Evolutionary conservation across 2,888 invertebrate species (phyloP).

Genomic region (Eucera pruinosa): DNA sequence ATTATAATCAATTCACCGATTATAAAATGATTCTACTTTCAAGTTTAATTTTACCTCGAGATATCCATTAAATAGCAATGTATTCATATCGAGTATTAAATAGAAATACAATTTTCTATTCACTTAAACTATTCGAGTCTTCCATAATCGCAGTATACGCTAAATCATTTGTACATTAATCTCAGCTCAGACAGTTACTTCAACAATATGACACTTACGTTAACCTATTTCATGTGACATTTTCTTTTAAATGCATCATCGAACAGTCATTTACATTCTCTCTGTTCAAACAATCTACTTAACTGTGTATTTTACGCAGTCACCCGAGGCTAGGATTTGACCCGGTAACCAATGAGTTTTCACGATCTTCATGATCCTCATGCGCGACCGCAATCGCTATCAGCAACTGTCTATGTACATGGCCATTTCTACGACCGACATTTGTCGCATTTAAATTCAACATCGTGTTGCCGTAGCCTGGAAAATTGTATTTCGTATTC

Average conservation of each 20-base stretch:
- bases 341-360: conserved; percentile 70
- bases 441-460: conserved; percentile 60
- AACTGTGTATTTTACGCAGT: conserved; percentile 20
- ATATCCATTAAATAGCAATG: background rate
- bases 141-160: background rate
- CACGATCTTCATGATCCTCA: conserved; percentile 67
- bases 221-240: conserved; percentile 10
- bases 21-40: background rate
- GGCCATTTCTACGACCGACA: conserved; percentile 62
- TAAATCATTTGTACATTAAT: background rate
- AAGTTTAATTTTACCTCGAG: background rate
- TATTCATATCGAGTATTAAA: background rate
- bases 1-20: background rate
- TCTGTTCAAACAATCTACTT: conserved; percentile 39
- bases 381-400: conserved; percentile 73
- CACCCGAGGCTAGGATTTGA: conserved; percentile 55
- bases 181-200: conserved; percentile 5
- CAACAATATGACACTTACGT: background rate
- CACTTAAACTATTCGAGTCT: too few species aligned
- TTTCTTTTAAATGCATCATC: background rate
- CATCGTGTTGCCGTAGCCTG: conserved; percentile 34
- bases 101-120: background rate
- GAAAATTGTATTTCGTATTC: conserved; percentile 64
- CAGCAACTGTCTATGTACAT: conserved; percentile 51
- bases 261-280: conserved; percentile 26